A percentile compares a stretch with the other conserved stretches of the same genome.
phyloP scores from a whole-genome alignment of 2,797 vertebrate genomes.

The Scomberomorus guttatus region DNA sequence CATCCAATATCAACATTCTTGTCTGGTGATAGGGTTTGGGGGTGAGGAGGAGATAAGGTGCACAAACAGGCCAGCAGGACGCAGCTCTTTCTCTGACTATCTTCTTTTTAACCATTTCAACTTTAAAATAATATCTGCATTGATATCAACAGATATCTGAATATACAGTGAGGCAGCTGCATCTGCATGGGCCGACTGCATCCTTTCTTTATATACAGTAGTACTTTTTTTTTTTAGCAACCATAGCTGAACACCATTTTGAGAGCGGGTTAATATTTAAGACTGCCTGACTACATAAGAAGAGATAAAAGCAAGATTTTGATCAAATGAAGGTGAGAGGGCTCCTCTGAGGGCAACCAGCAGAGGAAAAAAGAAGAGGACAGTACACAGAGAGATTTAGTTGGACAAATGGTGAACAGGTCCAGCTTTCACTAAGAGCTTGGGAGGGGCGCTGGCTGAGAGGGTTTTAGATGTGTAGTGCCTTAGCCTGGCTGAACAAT shows the following conservation, averaged over 20 bases:
- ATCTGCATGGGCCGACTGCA: neutral
- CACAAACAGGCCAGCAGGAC: neutral
- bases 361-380: conserved; percentile 20
- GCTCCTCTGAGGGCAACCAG: conserved; percentile 27
- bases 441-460: conserved; percentile 19
- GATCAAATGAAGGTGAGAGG: conserved; percentile 41
- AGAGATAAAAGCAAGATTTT: conserved; percentile 17
- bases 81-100: neutral
- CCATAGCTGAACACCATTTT: neutral
- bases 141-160: conserved; percentile 5
- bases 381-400: conserved; percentile 27
- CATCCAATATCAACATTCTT: too few species aligned
- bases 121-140: conserved; percentile 4
- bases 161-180: neutral
- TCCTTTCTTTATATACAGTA: neutral
- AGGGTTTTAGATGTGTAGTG: neutral
- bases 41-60: neutral
- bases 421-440: conserved; percentile 26
- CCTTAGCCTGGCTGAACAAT: conserved; percentile 50
- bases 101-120: neutral
- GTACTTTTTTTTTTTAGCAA: neutral
- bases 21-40: neutral
- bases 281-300: neutral
- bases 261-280: conserved; percentile 14
- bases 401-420: conserved; percentile 29